Base-by-base conservation (phyloP, 2,888 invertebrate genomes). In the Tribolium freemani region DNA sequence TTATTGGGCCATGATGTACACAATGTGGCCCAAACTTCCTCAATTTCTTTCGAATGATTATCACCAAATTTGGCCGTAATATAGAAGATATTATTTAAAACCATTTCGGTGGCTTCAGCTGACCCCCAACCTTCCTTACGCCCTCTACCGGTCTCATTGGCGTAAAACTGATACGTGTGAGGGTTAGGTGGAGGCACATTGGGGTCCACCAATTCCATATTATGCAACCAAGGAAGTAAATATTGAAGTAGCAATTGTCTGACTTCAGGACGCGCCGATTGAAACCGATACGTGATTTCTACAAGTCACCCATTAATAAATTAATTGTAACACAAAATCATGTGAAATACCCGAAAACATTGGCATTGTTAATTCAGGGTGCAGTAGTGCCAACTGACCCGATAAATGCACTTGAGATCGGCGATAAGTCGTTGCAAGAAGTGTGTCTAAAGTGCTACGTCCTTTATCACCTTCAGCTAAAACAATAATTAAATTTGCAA, bases 91-190 rank as follows among this genome's bases (percentile, higher is more conserved):
- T 99, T 99, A 87, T 99, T 99, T 75, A 99, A 90, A 57, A 99
- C 97, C 97, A 99, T 98, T 88, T 99, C 99, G 0, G 99, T 99
- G n/a, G 99, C 99, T 87, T 99, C 98, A 0, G 96, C 96, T 0
- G 98, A 98, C 50, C 99, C 99, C 91, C 99, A 98, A 0, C 99
- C 99, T 85, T 98, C 97, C 61, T 96, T 91, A 11, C 95, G 90
- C 3, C 88, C 90, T 0, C 92, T 91, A 10, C 86, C 84, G 56
- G 90, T 88, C 79, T 90, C 93, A 81, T 85, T 87, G 1, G 88
- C 87, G 77, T 88, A 89, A 82, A 88, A 89, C 91, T 95, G 95
- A 83, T 94, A 95, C 84, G 94, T 94, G 67, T 94, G 89, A 1
- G 94, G 93, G 85, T 94, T 94, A 31, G 93, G 93, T 0, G 96